phyloP scores from a whole-genome alignment of 2,113 vertebrate genomes.

The Silurus asotus region DNA sequence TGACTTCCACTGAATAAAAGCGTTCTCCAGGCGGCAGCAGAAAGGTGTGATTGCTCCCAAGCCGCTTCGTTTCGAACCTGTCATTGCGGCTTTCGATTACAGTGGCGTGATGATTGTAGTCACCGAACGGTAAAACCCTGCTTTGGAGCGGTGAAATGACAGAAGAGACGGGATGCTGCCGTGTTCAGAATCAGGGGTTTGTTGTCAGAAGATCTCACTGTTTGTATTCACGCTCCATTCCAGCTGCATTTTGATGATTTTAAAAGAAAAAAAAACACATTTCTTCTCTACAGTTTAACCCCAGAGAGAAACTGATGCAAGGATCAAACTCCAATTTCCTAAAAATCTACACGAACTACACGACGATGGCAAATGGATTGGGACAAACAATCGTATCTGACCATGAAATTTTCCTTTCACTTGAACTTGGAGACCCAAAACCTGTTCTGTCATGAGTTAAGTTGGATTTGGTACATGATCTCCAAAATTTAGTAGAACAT shows the following conservation, averaged over 20 bases:
- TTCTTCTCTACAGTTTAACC: not conserved
- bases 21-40: not conserved
- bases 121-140: not conserved
- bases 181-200: not conserved
- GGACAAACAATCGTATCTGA: no score
- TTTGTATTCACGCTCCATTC: not conserved
- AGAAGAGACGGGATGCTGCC: not conserved
- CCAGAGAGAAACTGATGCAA: not conserved
- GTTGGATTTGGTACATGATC: no score
- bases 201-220: not conserved
- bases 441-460: no score
- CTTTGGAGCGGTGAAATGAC: constrained; percentile 8
- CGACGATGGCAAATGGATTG: no score
- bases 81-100: constrained; percentile 30
- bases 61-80: constrained; percentile 3
- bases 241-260: not conserved
- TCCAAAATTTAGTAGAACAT: no score
- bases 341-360: no score
- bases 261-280: not conserved
- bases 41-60: constrained; percentile 12
- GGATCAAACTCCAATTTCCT: not conserved
- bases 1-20: constrained; percentile 3
- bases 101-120: not conserved
- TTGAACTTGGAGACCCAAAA: no score
- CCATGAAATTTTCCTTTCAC: no score